Evolutionary conservation across 2,888 invertebrate species (phyloP), one percentile per base, ranked within the genome.

Genomic region (Apamea anceps): DNA sequence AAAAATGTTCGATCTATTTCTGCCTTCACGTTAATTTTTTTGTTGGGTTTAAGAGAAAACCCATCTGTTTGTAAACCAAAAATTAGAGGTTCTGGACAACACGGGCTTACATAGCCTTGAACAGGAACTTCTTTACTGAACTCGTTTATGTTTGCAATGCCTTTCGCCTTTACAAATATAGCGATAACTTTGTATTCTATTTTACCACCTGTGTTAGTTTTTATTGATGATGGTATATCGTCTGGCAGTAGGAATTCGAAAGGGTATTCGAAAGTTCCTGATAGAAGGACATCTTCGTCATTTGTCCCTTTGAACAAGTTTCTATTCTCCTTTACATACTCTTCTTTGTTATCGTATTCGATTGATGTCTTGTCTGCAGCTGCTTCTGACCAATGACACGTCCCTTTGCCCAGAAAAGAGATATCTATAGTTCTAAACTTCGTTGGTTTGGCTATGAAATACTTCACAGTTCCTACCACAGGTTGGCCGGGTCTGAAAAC

Each of bases 401-500:
- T 80, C 25, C 87, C 90, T 78, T 84, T 86, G 4, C 92, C 92
- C 3, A 90, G 74, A 6, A 92, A 76, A 0, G 85, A 88, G 0
- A 92, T 74, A 10, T 75, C 78, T 0, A 92, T 86, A 13, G 75
- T 71, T 72, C 84, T 81, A 21, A 85, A 90, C n/a, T 86, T 85
- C 1, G 86, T 90, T 13, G 89, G 85, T 74, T 88, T 81, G 25
- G 87, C 84, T 10, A 92, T 18, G 0, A 65, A 73, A 62, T 90
- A 92, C 57, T 85, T 90, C 8, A 92, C 75, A n/a, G 84, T 62
- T 21, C 92, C 92, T 6, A 66, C 62, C 0, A 92, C 84, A 3
- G 70, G 5, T 73, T 87, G 60, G 2, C 91, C 91, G 1, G 91
- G 81, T 79, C 82, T 87, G 72, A 87, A 87, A 0, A 90, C 45